These are phyloP conservation scores for Alexandromys fortis DNA, from an alignment of 2,113 vertebrate species.

Conservation along the genomic window DNA sequence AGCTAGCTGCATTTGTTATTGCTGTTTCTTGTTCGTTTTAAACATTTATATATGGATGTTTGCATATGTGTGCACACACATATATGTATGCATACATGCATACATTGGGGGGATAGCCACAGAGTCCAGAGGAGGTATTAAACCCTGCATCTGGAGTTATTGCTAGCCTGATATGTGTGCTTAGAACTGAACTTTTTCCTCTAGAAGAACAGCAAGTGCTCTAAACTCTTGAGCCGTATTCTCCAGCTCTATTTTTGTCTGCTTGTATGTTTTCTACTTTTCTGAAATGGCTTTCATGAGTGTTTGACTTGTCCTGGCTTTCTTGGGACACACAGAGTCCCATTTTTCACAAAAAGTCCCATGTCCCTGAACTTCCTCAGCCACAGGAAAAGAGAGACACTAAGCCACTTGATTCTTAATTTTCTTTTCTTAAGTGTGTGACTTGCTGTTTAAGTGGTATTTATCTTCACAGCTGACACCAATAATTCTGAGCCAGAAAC, in stretches of 20 bases:
- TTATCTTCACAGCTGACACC: neutral
- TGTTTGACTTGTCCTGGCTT: neutral
- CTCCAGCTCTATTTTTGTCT: neutral
- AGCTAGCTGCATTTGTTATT: neutral
- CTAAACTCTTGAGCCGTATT: neutral
- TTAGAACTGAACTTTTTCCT: neutral
- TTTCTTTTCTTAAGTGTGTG: neutral
- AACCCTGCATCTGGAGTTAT: neutral
- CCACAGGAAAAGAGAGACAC: neutral
- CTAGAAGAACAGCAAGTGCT: neutral
- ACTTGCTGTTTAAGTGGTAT: constrained; percentile 8
- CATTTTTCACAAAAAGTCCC: neutral
- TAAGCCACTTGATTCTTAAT: neutral
- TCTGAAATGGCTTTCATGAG: neutral
- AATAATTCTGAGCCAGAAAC: neutral
- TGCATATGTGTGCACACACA: too few relatives aligned
- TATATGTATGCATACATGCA: too few relatives aligned
- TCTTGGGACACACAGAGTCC: neutral
- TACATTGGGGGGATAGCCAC: neutral
- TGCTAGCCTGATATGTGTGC: neutral
- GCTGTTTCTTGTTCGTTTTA: neutral
- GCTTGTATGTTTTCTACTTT: neutral
- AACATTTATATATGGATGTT: neutral
- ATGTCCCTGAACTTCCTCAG: neutral
- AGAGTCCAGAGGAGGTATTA: neutral